Percentiles rank a stretch among this genome's conserved stretches.
Evolutionary conservation across 1,140 invertebrate genomes (phyloP).

Genomic region (Meloidogyne chitwoodi): DNA sequence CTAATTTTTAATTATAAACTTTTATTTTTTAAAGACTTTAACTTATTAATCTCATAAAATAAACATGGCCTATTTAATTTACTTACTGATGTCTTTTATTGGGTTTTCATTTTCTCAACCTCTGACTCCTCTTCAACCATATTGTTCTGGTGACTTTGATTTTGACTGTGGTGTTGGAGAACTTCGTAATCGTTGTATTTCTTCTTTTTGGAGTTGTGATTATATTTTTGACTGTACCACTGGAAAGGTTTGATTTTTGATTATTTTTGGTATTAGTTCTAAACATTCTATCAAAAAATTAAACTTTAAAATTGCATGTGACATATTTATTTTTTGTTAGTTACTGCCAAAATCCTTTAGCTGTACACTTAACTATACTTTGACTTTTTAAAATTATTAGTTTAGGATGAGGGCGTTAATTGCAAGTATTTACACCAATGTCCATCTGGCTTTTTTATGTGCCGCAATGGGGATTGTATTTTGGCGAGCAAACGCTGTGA

Average conservation of each 20-base stretch:
- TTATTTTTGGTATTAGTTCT: no score
- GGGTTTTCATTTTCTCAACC: not conserved
- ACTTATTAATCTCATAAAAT: not conserved
- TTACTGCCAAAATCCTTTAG: no score
- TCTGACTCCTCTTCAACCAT: not conserved
- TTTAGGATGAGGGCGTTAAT: not conserved
- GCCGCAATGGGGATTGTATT: slow-evolving; percentile 7
- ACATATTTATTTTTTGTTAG: no score
- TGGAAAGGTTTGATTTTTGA: not conserved
- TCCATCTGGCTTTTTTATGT: not conserved
- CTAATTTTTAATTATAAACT: no score
- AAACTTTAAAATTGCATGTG: no score
- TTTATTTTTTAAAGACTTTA: not conserved
- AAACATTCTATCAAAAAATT: no score
- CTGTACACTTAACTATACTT: not conserved
- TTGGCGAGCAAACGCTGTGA: slow-evolving; percentile 4
- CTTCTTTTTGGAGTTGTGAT: not conserved
- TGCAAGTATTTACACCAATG: slow-evolving; percentile 4
- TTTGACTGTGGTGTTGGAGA: slow-evolving; percentile 12
- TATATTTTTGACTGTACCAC: slow-evolving; percentile 9
- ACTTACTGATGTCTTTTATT: not conserved
- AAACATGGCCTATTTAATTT: not conserved
- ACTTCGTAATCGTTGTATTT: slow-evolving; percentile 3
- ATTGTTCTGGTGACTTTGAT: not conserved
- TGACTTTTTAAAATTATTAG: not conserved